phyloP scores from a whole-genome alignment of 2,888 invertebrate species.

The Pollenia angustigena region DNA sequence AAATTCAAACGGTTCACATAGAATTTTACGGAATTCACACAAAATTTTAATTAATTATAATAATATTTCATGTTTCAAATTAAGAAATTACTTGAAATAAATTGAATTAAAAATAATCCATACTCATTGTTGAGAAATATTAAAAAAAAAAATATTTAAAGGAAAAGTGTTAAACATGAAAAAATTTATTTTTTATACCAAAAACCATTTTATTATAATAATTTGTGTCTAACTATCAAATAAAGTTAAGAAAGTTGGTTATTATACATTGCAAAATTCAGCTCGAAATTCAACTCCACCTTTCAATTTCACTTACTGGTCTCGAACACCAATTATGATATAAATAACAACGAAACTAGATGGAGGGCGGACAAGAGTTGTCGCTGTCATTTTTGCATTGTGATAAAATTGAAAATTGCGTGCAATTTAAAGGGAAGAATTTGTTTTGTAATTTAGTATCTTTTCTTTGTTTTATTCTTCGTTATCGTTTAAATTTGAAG shows the following conservation, averaged over 20 bases:
- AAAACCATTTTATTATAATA: too few species aligned
- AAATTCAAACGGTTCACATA: conserved; percentile 24
- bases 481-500: conserved; percentile 39
- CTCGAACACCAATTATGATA: conserved; percentile 19
- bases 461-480: background rate
- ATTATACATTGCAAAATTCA: too few species aligned
- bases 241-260: too few species aligned
- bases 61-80: too few species aligned
- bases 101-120: too few species aligned
- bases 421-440: conserved; percentile 39
- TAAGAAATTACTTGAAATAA: too few species aligned
- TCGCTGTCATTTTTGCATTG: background rate
- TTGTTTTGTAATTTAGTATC: conserved; percentile 5
- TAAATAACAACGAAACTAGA: background rate
- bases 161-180: too few species aligned
- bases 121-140: too few species aligned
- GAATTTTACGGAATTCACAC: conserved; percentile 37
- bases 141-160: too few species aligned
- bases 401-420: conserved; percentile 58
- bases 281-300: background rate
- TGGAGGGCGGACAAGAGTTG: background rate
- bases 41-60: conserved; percentile 29
- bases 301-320: background rate
- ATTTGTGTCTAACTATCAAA: too few species aligned
- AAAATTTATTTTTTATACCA: too few species aligned